These are phyloP conservation scores for Clarias gariepinus DNA, from an alignment of 2,113 vertebrate species.

Conservation along the genomic window DNA sequence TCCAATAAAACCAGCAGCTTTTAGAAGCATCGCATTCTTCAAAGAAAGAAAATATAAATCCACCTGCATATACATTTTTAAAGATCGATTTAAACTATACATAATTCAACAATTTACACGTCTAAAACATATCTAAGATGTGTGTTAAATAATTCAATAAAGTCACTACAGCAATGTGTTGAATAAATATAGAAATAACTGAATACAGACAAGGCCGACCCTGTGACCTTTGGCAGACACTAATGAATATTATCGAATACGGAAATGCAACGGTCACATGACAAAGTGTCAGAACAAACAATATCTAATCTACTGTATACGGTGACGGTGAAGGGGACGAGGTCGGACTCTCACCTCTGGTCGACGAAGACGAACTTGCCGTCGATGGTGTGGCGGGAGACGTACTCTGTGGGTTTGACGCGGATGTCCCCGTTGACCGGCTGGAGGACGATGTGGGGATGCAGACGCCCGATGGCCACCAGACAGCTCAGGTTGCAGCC, in stretches of 20 bases:
- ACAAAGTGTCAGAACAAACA: too few relatives aligned
- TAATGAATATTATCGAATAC: too few relatives aligned
- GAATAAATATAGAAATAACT: too few relatives aligned
- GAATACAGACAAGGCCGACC: too few relatives aligned
- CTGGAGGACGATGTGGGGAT: constrained; percentile 91
- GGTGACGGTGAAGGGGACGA: neutral
- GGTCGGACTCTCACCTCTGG: constrained; percentile 83
- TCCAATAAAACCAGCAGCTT: neutral
- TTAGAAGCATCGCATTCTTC: neutral
- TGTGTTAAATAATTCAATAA: too few relatives aligned
- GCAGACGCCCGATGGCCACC: constrained; percentile 93
- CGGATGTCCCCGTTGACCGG: constrained; percentile 89
- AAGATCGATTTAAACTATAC: too few relatives aligned
- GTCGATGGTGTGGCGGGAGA: constrained; percentile 95
- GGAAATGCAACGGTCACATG: too few relatives aligned
- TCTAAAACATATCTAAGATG: too few relatives aligned
- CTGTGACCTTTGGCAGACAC: too few relatives aligned
- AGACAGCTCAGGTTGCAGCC: constrained; percentile 98
- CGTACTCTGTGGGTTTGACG: constrained; percentile 95
- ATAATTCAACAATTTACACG: too few relatives aligned
- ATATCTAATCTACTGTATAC: neutral
- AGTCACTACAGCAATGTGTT: too few relatives aligned
- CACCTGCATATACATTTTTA: neutral
- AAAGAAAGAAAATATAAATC: too few relatives aligned
- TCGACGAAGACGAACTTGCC: constrained; percentile 99